Percentiles rank a stretch among this genome's conserved stretches.
phyloP scores from a whole-genome alignment of 2,888 invertebrate species.

The Didymodactylos carnosus region DNA sequence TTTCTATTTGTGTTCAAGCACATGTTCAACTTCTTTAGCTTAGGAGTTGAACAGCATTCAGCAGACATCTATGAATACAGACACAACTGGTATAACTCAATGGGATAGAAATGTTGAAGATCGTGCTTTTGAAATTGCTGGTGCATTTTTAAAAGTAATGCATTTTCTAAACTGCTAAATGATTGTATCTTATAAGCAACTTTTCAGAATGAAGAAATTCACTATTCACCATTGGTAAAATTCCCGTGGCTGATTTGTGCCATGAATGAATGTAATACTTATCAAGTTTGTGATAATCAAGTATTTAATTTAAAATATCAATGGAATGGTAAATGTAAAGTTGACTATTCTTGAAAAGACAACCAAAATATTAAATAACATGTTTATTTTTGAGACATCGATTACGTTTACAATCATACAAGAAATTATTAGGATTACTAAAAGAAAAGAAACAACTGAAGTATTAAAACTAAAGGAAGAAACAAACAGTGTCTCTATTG shows the following conservation, averaged over 20 bases:
- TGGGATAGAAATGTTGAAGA: slow-evolving; percentile 55
- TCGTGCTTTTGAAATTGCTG: slow-evolving; percentile 51
- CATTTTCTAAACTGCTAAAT: background rate
- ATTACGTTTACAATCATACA: background rate
- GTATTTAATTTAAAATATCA: slow-evolving; percentile 20
- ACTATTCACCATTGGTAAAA: slow-evolving; percentile 17
- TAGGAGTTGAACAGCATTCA: slow-evolving; percentile 39
- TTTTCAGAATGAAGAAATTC: slow-evolving; percentile 19
- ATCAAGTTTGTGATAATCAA: slow-evolving; percentile 24
- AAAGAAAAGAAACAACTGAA: too few species aligned
- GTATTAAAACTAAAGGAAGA: too few species aligned
- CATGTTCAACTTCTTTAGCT: background rate
- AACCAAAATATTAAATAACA: background rate
- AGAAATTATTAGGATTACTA: background rate
- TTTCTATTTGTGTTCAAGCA: too few species aligned
- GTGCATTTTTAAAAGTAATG: slow-evolving; percentile 40
- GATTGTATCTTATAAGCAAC: too few species aligned
- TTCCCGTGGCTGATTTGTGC: slow-evolving; percentile 8
- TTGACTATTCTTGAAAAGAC: background rate
- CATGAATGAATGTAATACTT: slow-evolving; percentile 21
- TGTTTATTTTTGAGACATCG: slow-evolving; percentile 35
- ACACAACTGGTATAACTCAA: slow-evolving; percentile 49
- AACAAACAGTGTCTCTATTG: too few species aligned
- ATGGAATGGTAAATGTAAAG: slow-evolving; percentile 21
- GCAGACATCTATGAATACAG: slow-evolving; percentile 60